Base-by-base conservation (phyloP, 2,888 invertebrate species). In the Lasiommata megera region DNA sequence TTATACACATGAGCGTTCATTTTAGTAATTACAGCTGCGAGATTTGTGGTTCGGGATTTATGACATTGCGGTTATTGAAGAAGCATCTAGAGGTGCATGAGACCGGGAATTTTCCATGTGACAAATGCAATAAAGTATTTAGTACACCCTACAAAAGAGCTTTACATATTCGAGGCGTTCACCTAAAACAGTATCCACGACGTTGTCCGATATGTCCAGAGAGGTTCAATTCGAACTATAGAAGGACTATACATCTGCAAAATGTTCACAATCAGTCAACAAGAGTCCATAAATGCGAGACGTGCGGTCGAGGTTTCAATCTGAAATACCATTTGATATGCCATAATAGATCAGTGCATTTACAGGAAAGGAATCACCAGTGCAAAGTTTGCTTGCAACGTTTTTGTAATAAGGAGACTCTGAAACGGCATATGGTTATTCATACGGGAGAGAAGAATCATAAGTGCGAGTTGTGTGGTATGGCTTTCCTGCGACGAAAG, bases 381-480 rank as follows among this genome's bases (percentile, higher is more conserved):
- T 93, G 92, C 48, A 88, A 90, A 55, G 77, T 92, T 0, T 93
- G 93, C 55, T 79, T 83, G 2, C 91, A 91, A 48, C 82, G 91
- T 64, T 93, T 92, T 65, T 91, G 88, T 61, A 90, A 91, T 28
- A 92, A 92, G 65, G 92, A 92, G 56, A 92, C 92, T 7, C 70
- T 92, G 64, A 92, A 92, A 58, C 75, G 92, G 0, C 93, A 93
- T 59, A 91, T 92, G 90, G 88, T 92, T 3, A 92, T 91, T 38
- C 93, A 93, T 61, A 92, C 92, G 0, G 92, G 91, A 0, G 91
- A 90, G 46, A 92, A 92, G 68, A 92, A 92, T 53, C 89, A 91
- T 56, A 89, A 92, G 60, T 93, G 93, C 54, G 86, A 91, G 48
- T 78, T 91, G 1, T 93, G 93, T 54, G 84, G 90, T 0, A 88